A percentile compares a stretch with the other conserved stretches of the same genome.
Evolutionary conservation across 2,113 vertebrate species (phyloP).

Genomic region (Hymenochirus boettgeri): DNA sequence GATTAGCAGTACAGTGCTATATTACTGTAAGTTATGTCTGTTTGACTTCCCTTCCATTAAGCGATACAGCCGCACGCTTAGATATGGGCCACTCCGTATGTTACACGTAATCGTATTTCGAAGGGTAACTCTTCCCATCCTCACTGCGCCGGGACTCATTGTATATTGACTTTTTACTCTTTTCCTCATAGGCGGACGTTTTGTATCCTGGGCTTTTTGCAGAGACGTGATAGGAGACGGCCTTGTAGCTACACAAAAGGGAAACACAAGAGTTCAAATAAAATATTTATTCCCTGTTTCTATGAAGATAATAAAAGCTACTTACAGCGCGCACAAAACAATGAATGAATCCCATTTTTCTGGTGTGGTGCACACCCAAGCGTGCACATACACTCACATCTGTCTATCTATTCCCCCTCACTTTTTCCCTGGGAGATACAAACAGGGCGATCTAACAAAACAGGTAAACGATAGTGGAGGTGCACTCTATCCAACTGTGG

Average conservation of each 20-base stretch:
- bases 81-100: background rate
- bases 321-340: too few relatives aligned
- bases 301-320: too few relatives aligned
- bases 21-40: background rate
- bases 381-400: too few relatives aligned
- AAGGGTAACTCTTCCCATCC: conserved; percentile 69
- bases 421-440: too few relatives aligned
- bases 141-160: conserved; percentile 62
- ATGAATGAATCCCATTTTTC: too few relatives aligned
- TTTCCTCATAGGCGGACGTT: conserved; percentile 56
- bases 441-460: too few relatives aligned
- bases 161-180: conserved; percentile 54
- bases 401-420: too few relatives aligned
- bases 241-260: conserved; percentile 69
- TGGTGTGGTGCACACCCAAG: too few relatives aligned
- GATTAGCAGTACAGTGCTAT: background rate
- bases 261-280: too few relatives aligned
- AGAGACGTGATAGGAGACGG: conserved; percentile 72
- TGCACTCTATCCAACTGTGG: too few relatives aligned
- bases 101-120: conserved; percentile 83
- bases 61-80: background rate
- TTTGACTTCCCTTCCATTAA: background rate
- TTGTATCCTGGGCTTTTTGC: conserved; percentile 71
- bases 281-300: too few relatives aligned
- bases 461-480: too few relatives aligned